Evolutionary conservation across 2,113 vertebrate species (phyloP), one percentile per base, ranked within the genome.

Genomic region (Vulpes lagopus): DNA sequence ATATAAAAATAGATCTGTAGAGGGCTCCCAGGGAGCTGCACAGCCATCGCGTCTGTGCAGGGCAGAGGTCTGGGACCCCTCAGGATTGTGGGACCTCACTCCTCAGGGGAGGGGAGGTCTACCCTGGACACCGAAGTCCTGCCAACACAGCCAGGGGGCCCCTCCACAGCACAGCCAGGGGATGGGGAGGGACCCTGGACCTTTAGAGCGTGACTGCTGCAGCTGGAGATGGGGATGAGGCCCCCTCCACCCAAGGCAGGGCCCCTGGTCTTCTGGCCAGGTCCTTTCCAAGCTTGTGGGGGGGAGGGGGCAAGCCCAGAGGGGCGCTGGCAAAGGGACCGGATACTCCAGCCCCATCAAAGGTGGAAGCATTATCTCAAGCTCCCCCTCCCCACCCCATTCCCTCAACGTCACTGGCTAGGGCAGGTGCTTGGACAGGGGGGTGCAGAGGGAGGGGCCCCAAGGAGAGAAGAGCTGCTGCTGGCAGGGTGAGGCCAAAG

Each of bases 1-100:
- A 83, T 98, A 98, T 71, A 98, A 98, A 98, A 98, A 98, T 98
- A 98, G 90, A 97, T 98, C 81, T 97, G 78, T 96, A 89, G 79
- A 94, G 92, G 90, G 95, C 25, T 89, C 95, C 92, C 73, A 19
- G 57, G 16, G 62, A 64, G 82, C 35, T 35, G 35, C 35, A 35
- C 35, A 35, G 35, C 86, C 89, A 12, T 17, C 27, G 7, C 59
- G 25, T 74, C 94, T 22, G n/a, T 27, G 60, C 32, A 57, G 84
- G 92, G 81, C 90, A 80, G 81, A 97, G 97, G 91, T 80, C 83
- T 74, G 88, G 93, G 89, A 67, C 51, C 88, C 80, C 7, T 79
- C 86, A n/a, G 89, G 86, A 89, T 88, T 94, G 65, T 91, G 93
- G 93, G 97, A 98, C 94, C 98, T 94, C 96, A 16, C 78, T 89